A percentile compares a stretch with the other conserved stretches of the same genome.
Evolutionary conservation across 2,888 invertebrate genomes (phyloP).

Genomic region (Rhagonycha lutea): DNA sequence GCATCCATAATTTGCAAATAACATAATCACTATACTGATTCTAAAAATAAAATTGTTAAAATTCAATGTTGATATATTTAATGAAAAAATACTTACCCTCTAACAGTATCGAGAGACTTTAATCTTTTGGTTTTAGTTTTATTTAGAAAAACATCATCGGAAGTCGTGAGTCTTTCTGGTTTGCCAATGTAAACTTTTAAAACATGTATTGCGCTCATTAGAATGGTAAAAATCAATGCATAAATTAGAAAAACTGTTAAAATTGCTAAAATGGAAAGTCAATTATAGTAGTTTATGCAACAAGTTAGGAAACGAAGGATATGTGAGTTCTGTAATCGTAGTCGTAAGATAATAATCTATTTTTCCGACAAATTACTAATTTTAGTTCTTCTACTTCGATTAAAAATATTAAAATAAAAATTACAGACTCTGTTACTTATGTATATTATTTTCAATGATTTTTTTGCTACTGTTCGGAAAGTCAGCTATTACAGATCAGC

Average conservation of each 20-base stretch:
- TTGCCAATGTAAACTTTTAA: constrained; percentile 7
- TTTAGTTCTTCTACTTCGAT: too few species aligned
- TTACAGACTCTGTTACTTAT: too few species aligned
- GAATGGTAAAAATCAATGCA: constrained; percentile 40
- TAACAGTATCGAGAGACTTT: constrained; percentile 75
- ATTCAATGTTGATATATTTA: neutral
- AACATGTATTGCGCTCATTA: constrained; percentile 7
- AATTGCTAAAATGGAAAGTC: constrained; percentile 50
- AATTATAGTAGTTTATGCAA: neutral
- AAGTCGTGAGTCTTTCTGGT: constrained; percentile 7
- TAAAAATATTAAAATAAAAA: too few species aligned
- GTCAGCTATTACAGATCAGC: too few species aligned
- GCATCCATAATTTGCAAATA: constrained; percentile 88
- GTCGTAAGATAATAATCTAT: too few species aligned
- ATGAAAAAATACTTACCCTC: constrained; percentile 65
- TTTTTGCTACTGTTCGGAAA: too few species aligned
- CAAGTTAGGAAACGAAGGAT: too few species aligned
- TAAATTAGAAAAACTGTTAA: constrained; percentile 52
- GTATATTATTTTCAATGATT: too few species aligned
- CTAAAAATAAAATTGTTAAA: constrained; percentile 54
- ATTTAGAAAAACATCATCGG: neutral
- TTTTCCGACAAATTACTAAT: too few species aligned
- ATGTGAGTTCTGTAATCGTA: too few species aligned
- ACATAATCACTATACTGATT: constrained; percentile 84
- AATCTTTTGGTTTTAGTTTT: constrained; percentile 52